Evolutionary conservation across 2,113 vertebrate species (phyloP), one percentile per base, ranked within the genome.

Genomic region (Hystrix brachyura): DNA sequence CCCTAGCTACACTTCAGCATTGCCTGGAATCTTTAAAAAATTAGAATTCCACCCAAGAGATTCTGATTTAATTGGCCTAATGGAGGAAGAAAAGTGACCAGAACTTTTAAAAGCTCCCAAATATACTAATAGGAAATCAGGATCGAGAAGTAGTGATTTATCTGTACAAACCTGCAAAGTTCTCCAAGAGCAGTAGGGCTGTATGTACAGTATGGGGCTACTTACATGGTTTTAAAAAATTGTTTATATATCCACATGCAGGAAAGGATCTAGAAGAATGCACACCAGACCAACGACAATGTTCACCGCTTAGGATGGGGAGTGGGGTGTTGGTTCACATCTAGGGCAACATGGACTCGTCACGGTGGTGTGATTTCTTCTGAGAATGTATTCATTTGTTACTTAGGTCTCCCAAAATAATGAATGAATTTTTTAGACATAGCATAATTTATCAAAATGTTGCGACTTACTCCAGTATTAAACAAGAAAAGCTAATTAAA

Each of bases 21-120:
- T 71, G 79, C 67, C 80, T 74, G 53, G 12, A 59, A 79, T 64
- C 48, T 91, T 89, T 65, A 6, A 64, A 88, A 91, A 76, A 32
- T 38, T 34, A 76, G 23, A 83, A 93, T 78, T 93, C 53, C 15
- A 43, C 55, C 2, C 4, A 11, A 48, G 48, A 96, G 53, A 83
- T 15, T 84, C 71, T 29, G 57, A 59, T 60, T 92, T 84, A 55
- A 48, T 0, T 81, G 32, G 25, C 57, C 78, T 57, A 25, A 55
- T 7, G 5, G 46, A 59, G 18, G 46, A 81, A 5, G 3, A 88
- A 55, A 89, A 34, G 38, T 11, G 12, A 34, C 15, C 59, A 43
- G 59, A 83, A 85, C n/a, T 93, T 89, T 78, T 79, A 27, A 60
- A 90, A 87, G 15, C 43, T 69, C 79, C 43, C 23, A 79, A n/a